Evolutionary conservation across 2,113 vertebrate genomes (phyloP), one percentile per base, ranked within the genome.

Genomic region (Origma solitaria): DNA sequence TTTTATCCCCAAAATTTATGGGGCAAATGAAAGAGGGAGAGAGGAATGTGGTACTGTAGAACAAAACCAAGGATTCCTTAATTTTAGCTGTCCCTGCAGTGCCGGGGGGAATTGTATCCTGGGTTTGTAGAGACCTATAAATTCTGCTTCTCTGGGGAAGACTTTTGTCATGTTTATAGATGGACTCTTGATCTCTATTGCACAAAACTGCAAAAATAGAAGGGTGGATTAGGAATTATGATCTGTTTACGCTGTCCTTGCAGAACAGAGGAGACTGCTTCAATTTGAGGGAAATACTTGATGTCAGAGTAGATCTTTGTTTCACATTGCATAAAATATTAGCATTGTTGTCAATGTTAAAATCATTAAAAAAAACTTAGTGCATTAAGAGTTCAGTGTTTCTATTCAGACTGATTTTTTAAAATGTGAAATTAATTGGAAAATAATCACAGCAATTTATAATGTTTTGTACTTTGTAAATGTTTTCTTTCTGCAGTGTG

Each of bases 401-500:
- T 83, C 56, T 71, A 5, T 28, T 71, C 65, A 50, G 19, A 37
- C 21, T 17, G 31, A 57, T 56, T 64, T 79, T 40, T 71, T 3
- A 44, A 44, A 44, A 49, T 35, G 7, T 58, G 77, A 73, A 66
- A 28, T 68, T 4, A 1, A 8, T 13, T 23, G 12, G 42, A 5
- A 56, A 44, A 38, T 3, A 37, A 23, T 31, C 5, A 8, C 30
- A 47, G 30, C 6, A 1, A 4, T n/a, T 33, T 37, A 50, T 25
- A 71, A 56, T 5, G 30, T 16, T 71, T 64, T 35, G 28, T 64
- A 3, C 42, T 91, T 86, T 38, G 68, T 83, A 44, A 77, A 69
- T 42, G 10, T 96, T 96, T 25, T 79, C 22, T 96, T 95, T 66
- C 71, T 87, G 51, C 97, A 99, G 99, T 11, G 99, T 99, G 22